phyloP scores from a whole-genome alignment of 2,113 vertebrate genomes.

The Colistium nudipinnis region DNA sequence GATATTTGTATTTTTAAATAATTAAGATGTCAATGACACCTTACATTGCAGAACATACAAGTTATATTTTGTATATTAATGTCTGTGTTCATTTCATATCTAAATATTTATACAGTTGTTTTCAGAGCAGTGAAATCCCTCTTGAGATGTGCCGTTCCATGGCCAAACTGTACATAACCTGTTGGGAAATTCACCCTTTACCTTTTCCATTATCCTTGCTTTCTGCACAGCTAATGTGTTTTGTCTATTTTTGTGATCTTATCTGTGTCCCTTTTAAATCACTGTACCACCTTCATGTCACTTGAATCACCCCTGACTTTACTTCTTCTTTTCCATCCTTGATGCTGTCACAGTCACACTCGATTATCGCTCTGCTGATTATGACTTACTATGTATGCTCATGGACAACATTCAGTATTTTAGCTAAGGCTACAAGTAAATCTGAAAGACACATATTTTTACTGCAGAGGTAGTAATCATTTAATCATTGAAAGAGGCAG shows the following conservation, averaged over 20 bases:
- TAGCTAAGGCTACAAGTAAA: neutral
- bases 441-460: neutral
- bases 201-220: neutral
- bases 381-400: neutral
- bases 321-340: slow-evolving; percentile 7
- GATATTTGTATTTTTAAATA: too few species aligned
- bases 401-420: neutral
- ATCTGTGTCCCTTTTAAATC: slow-evolving; percentile 26
- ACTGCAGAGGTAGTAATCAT: neutral
- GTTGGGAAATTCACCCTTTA: neutral
- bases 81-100: neutral
- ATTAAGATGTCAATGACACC: too few species aligned
- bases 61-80: neutral
- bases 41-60: too few species aligned
- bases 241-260: slow-evolving; percentile 31
- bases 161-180: neutral
- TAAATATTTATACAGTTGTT: neutral
- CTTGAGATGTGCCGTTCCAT: neutral
- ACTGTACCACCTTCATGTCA: slow-evolving; percentile 39
- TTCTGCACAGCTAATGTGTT: slow-evolving; percentile 3
- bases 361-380: neutral
- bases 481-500: neutral
- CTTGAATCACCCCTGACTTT: neutral
- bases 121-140: neutral
- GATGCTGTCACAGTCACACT: slow-evolving; percentile 12